Evolutionary conservation across 2,113 vertebrate genomes (phyloP).

Genomic region (Thymallus thymallus): DNA sequence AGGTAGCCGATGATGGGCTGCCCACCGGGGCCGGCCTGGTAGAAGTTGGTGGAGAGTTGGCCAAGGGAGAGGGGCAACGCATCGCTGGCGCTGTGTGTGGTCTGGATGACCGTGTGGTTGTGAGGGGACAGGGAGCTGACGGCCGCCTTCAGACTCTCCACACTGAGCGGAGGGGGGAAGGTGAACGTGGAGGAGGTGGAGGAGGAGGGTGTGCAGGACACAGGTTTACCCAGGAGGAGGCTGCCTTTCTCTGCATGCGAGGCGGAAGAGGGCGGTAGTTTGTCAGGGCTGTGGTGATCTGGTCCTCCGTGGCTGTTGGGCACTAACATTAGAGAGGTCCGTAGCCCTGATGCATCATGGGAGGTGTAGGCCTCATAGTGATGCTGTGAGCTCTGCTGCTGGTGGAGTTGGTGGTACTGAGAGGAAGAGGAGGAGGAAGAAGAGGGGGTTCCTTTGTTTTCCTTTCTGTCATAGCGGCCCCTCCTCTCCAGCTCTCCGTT

Average conservation of each 20-base stretch:
- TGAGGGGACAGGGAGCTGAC: constrained; percentile 83
- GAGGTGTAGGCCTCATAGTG: constrained; percentile 84
- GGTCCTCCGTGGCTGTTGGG: constrained; percentile 81
- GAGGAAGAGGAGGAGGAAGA: constrained; percentile 65
- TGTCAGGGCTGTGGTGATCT: constrained; percentile 71
- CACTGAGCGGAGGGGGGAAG: constrained; percentile 78
- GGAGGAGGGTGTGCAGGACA: constrained; percentile 70
- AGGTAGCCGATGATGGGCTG: constrained; percentile 90
- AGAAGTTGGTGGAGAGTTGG: constrained; percentile 83
- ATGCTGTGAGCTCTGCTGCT: constrained; percentile 70
- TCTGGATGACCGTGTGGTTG: constrained; percentile 94
- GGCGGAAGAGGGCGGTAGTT: constrained; percentile 66
- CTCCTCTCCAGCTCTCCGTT: constrained; percentile 91
- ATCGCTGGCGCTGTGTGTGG: constrained; percentile 85
- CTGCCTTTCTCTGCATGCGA: constrained; percentile 79
- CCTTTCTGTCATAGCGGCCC: constrained; percentile 74
- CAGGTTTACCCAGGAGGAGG: constrained; percentile 83
- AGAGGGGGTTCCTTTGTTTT: constrained; percentile 62
- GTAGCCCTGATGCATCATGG: constrained; percentile 80
- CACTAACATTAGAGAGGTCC: constrained; percentile 90
- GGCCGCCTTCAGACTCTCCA: constrained; percentile 79
- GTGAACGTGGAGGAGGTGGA: constrained; percentile 71
- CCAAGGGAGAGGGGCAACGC: constrained; percentile 80
- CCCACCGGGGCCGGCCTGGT: constrained; percentile 76
- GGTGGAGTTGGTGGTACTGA: constrained; percentile 62